Conservation (phyloP, 2,797 vertebrate genomes). For the Scomberomorus guttatus region DNA sequence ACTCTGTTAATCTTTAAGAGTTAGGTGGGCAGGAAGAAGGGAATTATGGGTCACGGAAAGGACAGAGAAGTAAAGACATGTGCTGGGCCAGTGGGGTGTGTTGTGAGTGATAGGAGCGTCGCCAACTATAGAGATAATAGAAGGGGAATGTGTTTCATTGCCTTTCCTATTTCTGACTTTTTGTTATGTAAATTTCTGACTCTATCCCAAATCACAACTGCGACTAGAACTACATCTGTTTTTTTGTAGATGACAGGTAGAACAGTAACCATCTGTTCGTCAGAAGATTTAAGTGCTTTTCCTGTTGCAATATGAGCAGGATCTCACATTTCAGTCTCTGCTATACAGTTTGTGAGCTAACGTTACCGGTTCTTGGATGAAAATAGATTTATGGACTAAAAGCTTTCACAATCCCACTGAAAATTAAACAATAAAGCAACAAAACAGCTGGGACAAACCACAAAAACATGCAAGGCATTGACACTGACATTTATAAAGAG, state of each 20-base stretch:
- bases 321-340: not conserved
- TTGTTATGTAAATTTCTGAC: conserved; percentile 2
- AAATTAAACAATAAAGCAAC: not conserved
- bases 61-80: conserved; percentile 67
- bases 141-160: conserved; percentile 7
- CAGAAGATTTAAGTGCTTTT: not conserved
- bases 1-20: conserved; percentile 82
- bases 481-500: not conserved
- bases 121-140: conserved; percentile 2
- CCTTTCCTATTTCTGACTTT: conserved; percentile 2
- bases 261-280: not conserved
- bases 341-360: not conserved
- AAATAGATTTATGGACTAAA: not conserved
- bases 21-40: conserved; percentile 81
- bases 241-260: not conserved
- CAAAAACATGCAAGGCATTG: not conserved
- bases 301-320: not conserved
- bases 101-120: conserved; percentile 16
- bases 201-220: not conserved
- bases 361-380: not conserved
- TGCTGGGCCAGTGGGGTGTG: conserved; percentile 37
- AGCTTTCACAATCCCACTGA: not conserved
- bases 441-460: not conserved
- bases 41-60: conserved; percentile 82
- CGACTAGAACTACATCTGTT: too few species aligned